Evolutionary conservation across 2,888 invertebrate species (phyloP).

Genomic region (Arge pagana): DNA sequence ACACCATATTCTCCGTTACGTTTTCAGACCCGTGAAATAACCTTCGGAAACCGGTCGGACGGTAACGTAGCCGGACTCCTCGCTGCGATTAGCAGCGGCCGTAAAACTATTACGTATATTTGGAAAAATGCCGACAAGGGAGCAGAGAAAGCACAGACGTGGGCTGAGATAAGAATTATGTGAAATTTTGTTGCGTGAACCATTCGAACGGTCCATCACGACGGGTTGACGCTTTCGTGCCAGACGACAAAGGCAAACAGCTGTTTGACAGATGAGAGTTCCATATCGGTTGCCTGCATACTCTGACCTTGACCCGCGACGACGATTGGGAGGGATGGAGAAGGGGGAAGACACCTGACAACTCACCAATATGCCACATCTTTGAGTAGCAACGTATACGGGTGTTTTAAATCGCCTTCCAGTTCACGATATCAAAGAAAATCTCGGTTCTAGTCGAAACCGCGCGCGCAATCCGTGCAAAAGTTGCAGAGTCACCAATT

Average conservation of each 20-base stretch:
- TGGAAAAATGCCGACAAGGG: background rate
- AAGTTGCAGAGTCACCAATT: conserved; percentile 48
- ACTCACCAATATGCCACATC: conserved; percentile 53
- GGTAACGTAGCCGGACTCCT: background rate
- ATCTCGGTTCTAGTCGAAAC: too few relatives aligned
- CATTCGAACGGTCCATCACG: conserved; percentile 4
- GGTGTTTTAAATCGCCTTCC: background rate
- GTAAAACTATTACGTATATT: conserved; percentile 10
- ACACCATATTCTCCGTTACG: too few relatives aligned
- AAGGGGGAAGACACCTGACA: too few relatives aligned
- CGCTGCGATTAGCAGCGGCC: background rate
- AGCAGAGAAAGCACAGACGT: conserved; percentile 3
- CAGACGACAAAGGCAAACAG: conserved; percentile 44
- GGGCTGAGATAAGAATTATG: background rate
- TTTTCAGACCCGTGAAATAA: conserved; percentile 4
- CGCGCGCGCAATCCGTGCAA: conserved; percentile 17
- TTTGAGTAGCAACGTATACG: background rate
- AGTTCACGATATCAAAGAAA: conserved; percentile 3
- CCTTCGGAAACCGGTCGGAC: conserved; percentile 17
- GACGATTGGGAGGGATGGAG: conserved; percentile 42
- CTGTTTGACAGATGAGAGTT: conserved; percentile 55
- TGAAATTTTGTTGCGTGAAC: too few relatives aligned
- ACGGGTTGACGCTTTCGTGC: too few relatives aligned
- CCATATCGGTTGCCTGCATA: conserved; percentile 31
- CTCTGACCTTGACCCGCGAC: conserved; percentile 56